Percentiles rank a stretch among this genome's conserved stretches.
These are phyloP conservation scores for Cherax destructor DNA, from an alignment of 1,140 invertebrate genomes.

Conservation along the genomic window DNA sequence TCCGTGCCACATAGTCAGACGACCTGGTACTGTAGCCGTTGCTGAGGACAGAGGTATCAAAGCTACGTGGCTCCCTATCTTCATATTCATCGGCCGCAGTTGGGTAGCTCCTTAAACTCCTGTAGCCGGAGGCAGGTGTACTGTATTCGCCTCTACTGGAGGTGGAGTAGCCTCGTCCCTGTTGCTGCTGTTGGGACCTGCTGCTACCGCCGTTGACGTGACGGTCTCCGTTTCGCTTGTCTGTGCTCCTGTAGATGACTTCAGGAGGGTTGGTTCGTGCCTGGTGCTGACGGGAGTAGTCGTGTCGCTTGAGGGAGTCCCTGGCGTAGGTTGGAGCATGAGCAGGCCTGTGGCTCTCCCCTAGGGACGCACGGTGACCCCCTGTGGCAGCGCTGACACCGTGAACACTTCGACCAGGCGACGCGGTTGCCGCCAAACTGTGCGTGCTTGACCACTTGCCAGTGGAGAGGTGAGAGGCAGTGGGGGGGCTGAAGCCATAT, in stretches of 20 bases:
- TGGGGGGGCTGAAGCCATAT: slow-evolving; percentile 34
- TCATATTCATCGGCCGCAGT: slow-evolving; percentile 19
- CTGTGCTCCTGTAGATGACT: slow-evolving; percentile 6
- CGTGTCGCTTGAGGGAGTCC: slow-evolving; percentile 33
- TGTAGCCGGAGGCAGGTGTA: slow-evolving; percentile 9
- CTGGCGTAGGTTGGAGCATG: slow-evolving; percentile 17
- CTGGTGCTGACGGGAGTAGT: slow-evolving; percentile 17
- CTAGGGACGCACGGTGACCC: not conserved
- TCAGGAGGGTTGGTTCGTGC: not conserved
- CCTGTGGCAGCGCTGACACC: not conserved
- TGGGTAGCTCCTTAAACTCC: slow-evolving; percentile 13
- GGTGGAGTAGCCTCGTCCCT: not conserved
- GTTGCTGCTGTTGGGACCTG: slow-evolving; percentile 2
- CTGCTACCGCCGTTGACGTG: not conserved
- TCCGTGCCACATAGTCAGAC: slow-evolving; percentile 12
- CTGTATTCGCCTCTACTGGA: slow-evolving; percentile 11
- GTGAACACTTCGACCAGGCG: slow-evolving; percentile 9
- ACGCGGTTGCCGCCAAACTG: slow-evolving; percentile 22
- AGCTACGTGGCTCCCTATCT: not conserved
- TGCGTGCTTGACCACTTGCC: slow-evolving; percentile 11
- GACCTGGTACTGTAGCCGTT: not conserved
- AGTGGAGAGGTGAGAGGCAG: not conserved
- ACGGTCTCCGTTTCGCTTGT: slow-evolving; percentile 26
- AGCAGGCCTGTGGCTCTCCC: not conserved
- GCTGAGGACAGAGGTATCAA: not conserved